Evolutionary conservation across 2,888 invertebrate genomes (phyloP).

Genomic region (Melanophora roralis): DNA sequence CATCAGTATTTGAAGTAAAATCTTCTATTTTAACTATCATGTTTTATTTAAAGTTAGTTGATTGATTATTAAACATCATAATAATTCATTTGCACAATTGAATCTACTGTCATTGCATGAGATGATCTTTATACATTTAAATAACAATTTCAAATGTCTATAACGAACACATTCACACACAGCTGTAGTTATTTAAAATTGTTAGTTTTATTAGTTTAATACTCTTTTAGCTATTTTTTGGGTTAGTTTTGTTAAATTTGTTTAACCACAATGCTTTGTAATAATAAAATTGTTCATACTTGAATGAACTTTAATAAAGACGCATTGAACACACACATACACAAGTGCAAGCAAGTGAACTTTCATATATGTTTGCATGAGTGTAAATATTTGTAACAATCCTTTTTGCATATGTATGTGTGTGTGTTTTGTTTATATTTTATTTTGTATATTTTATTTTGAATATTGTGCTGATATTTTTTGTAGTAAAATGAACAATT

Average conservation of each 20-base stretch:
- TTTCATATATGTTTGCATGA: background rate
- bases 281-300: conserved; percentile 45
- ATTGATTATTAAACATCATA: background rate
- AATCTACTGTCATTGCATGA: no score
- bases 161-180: background rate
- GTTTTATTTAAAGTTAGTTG: background rate
- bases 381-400: background rate
- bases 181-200: conserved; percentile 14
- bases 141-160: background rate
- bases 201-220: background rate
- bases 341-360: background rate
- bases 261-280: conserved; percentile 46
- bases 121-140: background rate
- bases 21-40: no score
- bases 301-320: conserved; percentile 20
- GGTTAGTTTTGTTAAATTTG: conserved; percentile 33
- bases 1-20: no score
- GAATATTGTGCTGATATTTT: conserved; percentile 16
- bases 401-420: background rate
- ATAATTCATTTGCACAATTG: background rate
- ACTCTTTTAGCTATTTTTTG: conserved; percentile 2
- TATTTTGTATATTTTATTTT: conserved; percentile 33
- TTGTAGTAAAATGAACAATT: conserved; percentile 53
- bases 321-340: background rate
- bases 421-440: no score